A percentile compares a stretch with the other conserved stretches of the same genome.
phyloP scores from a whole-genome alignment of 2,113 vertebrate genomes.

The Calyptomena viridis region DNA sequence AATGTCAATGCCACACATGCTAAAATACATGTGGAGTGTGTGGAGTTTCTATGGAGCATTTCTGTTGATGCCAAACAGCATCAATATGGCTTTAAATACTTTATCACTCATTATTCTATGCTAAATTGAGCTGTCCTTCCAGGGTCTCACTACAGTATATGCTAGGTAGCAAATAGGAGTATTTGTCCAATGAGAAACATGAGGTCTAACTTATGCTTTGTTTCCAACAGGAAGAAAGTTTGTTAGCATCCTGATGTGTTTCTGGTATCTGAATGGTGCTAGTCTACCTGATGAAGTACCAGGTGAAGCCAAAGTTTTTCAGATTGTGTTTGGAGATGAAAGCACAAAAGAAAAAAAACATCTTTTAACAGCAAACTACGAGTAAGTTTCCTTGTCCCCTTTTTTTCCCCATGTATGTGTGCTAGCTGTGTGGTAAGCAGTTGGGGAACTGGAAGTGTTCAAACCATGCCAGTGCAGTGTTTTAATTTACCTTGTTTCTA shows the following conservation, averaged over 20 bases:
- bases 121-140: neutral
- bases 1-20: neutral
- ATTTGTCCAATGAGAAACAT: neutral
- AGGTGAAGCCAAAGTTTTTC: slow-evolving; percentile 80
- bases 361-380: slow-evolving; percentile 89
- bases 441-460: neutral
- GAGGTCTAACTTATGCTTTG: neutral
- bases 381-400: slow-evolving; percentile 77
- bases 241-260: slow-evolving; percentile 93
- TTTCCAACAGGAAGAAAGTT: slow-evolving; percentile 86
- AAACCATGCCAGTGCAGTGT: neutral
- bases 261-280: slow-evolving; percentile 91
- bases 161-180: neutral
- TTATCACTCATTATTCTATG: neutral
- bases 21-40: neutral
- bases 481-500: neutral
- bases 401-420: rapidly evolving
- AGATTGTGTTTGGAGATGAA: slow-evolving; percentile 77
- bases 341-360: slow-evolving; percentile 77
- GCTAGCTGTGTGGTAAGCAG: neutral
- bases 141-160: neutral
- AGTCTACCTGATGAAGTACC: slow-evolving; percentile 78
- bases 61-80: neutral
- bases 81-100: neutral
- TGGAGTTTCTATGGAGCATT: neutral